These are phyloP conservation scores for Melanocharis versteri DNA, from an alignment of 2,113 vertebrate genomes.

Conservation along the genomic window DNA sequence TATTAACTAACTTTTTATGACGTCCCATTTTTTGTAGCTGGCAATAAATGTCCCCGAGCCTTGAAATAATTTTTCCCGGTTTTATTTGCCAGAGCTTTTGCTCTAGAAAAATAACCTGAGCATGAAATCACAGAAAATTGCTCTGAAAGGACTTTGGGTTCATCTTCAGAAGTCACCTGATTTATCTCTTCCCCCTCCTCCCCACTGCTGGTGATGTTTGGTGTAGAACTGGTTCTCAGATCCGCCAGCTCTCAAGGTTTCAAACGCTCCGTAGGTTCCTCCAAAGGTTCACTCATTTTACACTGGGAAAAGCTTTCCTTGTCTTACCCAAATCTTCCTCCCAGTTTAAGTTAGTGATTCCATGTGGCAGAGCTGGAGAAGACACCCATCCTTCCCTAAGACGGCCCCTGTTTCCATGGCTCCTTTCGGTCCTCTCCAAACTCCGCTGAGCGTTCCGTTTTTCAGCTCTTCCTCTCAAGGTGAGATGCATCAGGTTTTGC, in stretches of 20 bases:
- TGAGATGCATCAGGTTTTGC: neutral
- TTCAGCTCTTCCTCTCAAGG: neutral
- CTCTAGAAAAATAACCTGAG: neutral
- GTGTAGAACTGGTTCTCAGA: neutral
- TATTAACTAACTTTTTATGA: slow-evolving; percentile 63
- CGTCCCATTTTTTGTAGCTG: slow-evolving; percentile 52
- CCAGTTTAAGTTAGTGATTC: neutral
- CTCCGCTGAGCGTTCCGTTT: fast-evolving
- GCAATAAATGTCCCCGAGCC: slow-evolving; percentile 65
- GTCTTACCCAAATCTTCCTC: neutral
- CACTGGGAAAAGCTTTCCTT: neutral
- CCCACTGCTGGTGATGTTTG: neutral
- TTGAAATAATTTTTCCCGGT: slow-evolving; percentile 29
- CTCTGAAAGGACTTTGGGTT: neutral
- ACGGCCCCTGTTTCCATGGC: fast-evolving
- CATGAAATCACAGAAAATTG: neutral
- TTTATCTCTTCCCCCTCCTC: neutral
- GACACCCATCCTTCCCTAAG: neutral
- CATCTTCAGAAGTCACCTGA: neutral
- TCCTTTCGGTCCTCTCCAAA: neutral
- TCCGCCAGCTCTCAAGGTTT: neutral
- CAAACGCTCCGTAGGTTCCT: neutral
- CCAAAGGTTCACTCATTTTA: neutral
- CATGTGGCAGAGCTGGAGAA: neutral
- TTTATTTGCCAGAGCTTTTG: neutral